A percentile compares a stretch with the other conserved stretches of the same genome.
Evolutionary conservation across 2,888 invertebrate genomes (phyloP).

Genomic region (Capitulum mitella): DNA sequence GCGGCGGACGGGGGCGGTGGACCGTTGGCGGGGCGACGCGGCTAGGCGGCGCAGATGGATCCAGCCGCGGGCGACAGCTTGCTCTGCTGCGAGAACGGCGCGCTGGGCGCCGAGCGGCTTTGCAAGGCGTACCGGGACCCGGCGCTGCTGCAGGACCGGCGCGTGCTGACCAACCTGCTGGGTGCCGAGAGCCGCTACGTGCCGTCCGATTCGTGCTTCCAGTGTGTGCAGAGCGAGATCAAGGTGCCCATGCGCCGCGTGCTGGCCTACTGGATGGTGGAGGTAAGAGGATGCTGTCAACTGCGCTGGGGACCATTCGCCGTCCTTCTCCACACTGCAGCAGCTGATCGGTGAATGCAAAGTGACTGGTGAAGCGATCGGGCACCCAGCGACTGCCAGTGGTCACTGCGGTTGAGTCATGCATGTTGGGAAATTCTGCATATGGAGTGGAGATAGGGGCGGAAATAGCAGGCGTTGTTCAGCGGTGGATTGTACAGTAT

Average conservation of each 20-base stretch:
- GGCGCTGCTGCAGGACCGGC: slow-evolving; percentile 61
- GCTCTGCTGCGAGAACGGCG: slow-evolving; percentile 7
- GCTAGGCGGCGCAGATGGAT: not conserved
- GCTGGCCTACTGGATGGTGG: slow-evolving; percentile 95
- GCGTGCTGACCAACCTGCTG: slow-evolving; percentile 73
- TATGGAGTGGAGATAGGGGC: too few species aligned
- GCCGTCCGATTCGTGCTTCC: slow-evolving; percentile 67
- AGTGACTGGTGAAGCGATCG: too few species aligned
- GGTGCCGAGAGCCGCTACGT: slow-evolving; percentile 77
- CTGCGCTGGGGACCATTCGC: too few species aligned
- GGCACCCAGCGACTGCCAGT: too few species aligned
- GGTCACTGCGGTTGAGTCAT: too few species aligned
- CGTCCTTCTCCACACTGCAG: too few species aligned
- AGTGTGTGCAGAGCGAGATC: slow-evolving; percentile 77
- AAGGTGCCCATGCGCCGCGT: slow-evolving; percentile 84
- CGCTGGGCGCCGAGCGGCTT: slow-evolving; percentile 27
- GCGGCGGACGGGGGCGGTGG: not conserved
- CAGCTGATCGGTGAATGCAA: too few species aligned
- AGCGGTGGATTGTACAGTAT: too few species aligned
- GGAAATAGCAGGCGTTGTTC: too few species aligned
- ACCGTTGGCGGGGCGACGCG: not conserved
- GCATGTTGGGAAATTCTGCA: too few species aligned
- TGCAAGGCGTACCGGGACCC: slow-evolving; percentile 60
- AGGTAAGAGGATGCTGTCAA: slow-evolving; percentile 56
- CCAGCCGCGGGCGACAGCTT: not conserved